Conservation (phyloP, 2,888 invertebrate species). For the Thyatira batis region DNA sequence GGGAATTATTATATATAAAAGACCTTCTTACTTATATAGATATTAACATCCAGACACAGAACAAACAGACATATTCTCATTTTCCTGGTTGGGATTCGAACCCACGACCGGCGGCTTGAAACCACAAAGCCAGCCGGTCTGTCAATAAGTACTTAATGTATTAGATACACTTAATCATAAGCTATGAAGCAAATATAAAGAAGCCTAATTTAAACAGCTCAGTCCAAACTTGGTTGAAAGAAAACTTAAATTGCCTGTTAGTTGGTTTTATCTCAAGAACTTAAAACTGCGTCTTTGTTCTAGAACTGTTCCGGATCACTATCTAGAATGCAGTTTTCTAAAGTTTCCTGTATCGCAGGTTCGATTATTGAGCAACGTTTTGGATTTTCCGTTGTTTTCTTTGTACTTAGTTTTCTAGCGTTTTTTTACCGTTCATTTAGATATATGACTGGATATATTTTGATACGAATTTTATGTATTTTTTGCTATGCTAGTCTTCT, state of each 20-base stretch:
- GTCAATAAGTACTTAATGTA: no score
- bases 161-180: no score
- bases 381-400: conserved; percentile 2
- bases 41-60: no score
- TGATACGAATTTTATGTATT: no score
- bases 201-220: conserved; percentile 4
- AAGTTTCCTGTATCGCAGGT: conserved; percentile 27
- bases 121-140: no score
- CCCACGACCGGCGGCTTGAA: no score
- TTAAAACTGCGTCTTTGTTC: conserved; percentile 41
- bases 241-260: conserved; percentile 75
- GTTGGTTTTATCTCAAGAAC: conserved; percentile 58
- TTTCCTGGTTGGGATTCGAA: no score
- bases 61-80: no score
- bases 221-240: conserved; percentile 24
- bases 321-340: conserved; percentile 29
- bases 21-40: no score
- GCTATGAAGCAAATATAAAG: neutral
- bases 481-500: no score
- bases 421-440: neutral
- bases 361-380: conserved; percentile 1
- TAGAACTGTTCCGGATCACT: conserved; percentile 37
- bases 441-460: neutral
- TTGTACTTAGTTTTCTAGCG: neutral
- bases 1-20: no score